Conservation (phyloP, 2,888 invertebrate species). For the Halictus quadricinctus region DNA sequence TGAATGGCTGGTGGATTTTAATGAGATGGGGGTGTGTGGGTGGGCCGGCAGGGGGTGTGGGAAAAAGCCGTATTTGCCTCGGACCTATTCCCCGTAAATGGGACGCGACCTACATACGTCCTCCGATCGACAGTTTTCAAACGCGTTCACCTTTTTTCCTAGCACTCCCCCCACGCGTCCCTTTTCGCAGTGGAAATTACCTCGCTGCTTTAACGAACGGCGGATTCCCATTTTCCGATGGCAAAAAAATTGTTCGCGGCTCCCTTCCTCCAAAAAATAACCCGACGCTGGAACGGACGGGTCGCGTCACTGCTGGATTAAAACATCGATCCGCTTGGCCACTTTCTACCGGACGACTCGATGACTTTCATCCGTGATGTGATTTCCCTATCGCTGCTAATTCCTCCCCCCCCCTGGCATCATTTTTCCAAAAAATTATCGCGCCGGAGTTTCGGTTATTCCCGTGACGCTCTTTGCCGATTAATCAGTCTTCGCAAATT, state of each 20-base stretch:
- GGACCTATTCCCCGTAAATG: conserved; percentile 28
- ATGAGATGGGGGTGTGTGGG: conserved; percentile 42
- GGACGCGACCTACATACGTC: conserved; percentile 45
- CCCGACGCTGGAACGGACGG: not conserved
- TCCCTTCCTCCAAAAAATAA: not conserved
- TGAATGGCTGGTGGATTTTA: conserved; percentile 53
- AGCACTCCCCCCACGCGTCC: not conserved
- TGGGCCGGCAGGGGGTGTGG: not conserved
- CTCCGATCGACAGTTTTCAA: conserved; percentile 22
- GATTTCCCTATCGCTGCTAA: not conserved
- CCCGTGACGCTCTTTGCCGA: not conserved
- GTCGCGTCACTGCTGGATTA: not conserved
- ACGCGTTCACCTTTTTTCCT: not conserved
- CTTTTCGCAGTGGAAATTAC: conserved; percentile 23
- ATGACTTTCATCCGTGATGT: not conserved
- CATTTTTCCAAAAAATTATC: not conserved
- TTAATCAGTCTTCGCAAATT: not conserved
- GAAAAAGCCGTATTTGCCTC: not conserved
- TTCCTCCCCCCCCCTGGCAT: too few relatives aligned
- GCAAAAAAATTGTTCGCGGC: conserved; percentile 17
- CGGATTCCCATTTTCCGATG: conserved; percentile 22
- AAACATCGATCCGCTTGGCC: conserved; percentile 2
- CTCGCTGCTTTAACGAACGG: conserved; percentile 32
- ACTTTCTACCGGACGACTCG: not conserved
- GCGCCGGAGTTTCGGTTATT: not conserved